Conservation (phyloP, 2,113 vertebrate species). For the Thamnophis sirtalis region DNA sequence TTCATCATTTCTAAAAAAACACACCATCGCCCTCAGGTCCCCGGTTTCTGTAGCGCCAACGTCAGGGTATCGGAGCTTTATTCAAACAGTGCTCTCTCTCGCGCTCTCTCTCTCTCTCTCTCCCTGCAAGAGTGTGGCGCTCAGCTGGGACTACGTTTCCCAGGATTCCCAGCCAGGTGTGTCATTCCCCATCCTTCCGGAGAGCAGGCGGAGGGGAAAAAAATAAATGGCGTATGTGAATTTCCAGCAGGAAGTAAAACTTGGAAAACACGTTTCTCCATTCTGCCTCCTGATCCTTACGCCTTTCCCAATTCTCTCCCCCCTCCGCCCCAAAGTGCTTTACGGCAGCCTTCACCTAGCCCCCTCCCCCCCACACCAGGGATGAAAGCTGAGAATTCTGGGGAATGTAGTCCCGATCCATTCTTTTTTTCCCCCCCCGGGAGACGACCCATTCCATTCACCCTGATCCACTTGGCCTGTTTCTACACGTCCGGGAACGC, state of each 20-base stretch:
- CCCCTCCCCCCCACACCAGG: fast-evolving
- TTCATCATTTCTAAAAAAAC: constrained; percentile 73
- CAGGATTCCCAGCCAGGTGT: neutral
- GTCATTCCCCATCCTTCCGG: neutral
- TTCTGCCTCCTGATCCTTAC: neutral
- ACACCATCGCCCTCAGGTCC: constrained; percentile 68
- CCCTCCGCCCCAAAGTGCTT: neutral
- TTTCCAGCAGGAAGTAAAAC: neutral
- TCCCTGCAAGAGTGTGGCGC: neutral
- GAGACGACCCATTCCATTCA: constrained; percentile 25
- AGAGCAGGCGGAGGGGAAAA: neutral
- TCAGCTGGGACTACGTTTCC: neutral
- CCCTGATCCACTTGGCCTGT: constrained; percentile 45
- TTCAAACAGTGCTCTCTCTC: neutral
- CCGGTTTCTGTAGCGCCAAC: constrained; percentile 53
- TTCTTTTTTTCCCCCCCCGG: constrained; percentile 48
- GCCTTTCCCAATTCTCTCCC: neutral
- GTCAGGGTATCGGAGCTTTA: constrained; percentile 41
- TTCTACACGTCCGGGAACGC: neutral
- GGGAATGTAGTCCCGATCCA: constrained; percentile 20
- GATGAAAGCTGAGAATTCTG: constrained; percentile 27
- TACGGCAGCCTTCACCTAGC: neutral
- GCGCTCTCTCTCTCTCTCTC: neutral
- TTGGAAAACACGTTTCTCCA: neutral
- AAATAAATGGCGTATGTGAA: neutral